Conservation (phyloP, 2,797 vertebrate genomes). For the Netta rufina region DNA sequence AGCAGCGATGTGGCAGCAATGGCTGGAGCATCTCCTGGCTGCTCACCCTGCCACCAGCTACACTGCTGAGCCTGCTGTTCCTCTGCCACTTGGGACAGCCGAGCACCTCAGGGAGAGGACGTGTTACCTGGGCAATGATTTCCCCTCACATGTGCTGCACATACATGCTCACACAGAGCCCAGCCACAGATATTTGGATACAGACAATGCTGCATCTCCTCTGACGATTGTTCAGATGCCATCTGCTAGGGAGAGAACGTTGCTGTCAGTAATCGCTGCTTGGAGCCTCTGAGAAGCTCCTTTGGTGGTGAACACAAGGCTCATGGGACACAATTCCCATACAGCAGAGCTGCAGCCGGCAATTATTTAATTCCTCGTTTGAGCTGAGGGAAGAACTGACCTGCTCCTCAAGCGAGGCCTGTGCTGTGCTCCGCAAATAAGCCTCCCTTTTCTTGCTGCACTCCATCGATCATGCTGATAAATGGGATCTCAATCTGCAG, state of each 20-base stretch:
- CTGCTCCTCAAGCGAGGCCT: not conserved
- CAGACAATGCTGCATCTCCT: not conserved
- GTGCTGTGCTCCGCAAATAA: not conserved
- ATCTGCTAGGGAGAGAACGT: not conserved
- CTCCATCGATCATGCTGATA: constrained; percentile 42
- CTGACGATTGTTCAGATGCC: not conserved
- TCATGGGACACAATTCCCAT: not conserved
- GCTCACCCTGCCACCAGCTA: not conserved
- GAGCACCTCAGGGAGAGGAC: not conserved
- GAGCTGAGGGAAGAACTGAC: constrained; percentile 7
- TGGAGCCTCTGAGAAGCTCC: not conserved
- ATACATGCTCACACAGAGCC: not conserved
- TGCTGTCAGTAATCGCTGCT: not conserved
- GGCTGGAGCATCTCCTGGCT: not conserved
- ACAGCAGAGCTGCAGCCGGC: not conserved
- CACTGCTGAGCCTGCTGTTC: not conserved
- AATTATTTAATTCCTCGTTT: not conserved
- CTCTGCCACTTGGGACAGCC: not conserved
- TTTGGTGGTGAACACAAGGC: not conserved
- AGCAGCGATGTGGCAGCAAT: not conserved
- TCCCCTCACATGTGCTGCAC: not conserved
- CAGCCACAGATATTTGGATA: not conserved
- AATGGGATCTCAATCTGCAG: constrained; percentile 57
- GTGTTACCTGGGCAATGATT: not conserved
- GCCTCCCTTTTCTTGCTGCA: constrained; percentile 27